These are phyloP conservation scores for Lutjanus argentimaculatus DNA, from an alignment of 2,797 vertebrate genomes.

Conservation along the genomic window DNA sequence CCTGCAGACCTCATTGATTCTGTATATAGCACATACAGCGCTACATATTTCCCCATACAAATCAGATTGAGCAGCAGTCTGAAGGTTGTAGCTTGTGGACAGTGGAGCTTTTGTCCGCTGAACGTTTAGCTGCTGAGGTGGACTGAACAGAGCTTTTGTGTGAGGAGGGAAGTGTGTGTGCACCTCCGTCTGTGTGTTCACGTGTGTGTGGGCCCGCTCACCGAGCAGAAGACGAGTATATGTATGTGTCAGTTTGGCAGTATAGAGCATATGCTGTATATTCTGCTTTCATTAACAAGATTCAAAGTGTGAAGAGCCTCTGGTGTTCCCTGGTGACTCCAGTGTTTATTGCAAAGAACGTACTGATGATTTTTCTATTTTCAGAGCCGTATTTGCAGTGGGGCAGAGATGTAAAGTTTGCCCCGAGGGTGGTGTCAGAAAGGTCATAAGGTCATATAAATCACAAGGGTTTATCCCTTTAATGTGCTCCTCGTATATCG, in stretches of 20 bases:
- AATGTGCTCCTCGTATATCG: conserved; percentile 13
- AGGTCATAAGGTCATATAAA: conserved; percentile 28
- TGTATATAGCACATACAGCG: neutral
- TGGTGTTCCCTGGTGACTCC: conserved; percentile 17
- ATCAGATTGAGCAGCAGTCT: conserved; percentile 30
- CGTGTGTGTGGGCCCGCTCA: conserved; percentile 10
- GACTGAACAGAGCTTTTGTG: conserved; percentile 42
- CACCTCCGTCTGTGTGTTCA: neutral
- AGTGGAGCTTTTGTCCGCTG: conserved; percentile 40
- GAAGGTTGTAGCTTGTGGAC: conserved; percentile 14
- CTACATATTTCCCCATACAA: conserved; percentile 21
- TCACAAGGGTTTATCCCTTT: conserved; percentile 8
- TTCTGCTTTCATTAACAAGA: conserved; percentile 23
- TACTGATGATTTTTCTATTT: conserved; percentile 21
- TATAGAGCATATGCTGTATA: neutral
- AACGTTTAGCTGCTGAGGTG: conserved; percentile 13
- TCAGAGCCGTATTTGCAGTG: neutral
- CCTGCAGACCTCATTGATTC: neutral
- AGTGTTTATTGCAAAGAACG: conserved; percentile 13
- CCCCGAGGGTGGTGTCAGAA: conserved; percentile 2
- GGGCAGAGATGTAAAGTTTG: neutral
- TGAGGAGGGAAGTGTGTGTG: conserved; percentile 21
- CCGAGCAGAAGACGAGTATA: conserved; percentile 1
- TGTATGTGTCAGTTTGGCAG: conserved; percentile 11
- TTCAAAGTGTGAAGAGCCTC: conserved; percentile 19